Base-by-base conservation (phyloP, 2,888 invertebrate genomes). In the Syrista parreyssii region DNA sequence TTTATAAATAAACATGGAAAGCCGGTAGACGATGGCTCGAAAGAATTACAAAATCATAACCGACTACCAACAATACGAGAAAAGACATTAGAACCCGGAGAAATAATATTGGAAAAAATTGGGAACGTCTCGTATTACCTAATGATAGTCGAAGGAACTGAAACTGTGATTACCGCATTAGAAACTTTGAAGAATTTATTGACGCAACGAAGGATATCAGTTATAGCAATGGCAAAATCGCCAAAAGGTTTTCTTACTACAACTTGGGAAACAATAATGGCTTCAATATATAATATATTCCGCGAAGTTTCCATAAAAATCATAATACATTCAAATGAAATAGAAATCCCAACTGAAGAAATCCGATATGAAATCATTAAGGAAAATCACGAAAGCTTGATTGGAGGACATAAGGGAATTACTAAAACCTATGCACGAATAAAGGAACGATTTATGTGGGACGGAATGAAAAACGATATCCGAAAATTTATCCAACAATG, bases 401-500 rank as follows among this genome's bases (percentile, higher is more conserved):
- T 74, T 30, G 74, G 23, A 12, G 74, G 74, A 32, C 74, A 74
- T 31, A 74, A 74, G 34, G 74, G 74, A 32, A 36, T 74, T 30
- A 74, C 74, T n/a, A 74, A 74, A 35, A 74, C 74, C 23, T 74
- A 34, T 35, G 34, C 31, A 15, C 33, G 74, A 35, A 74, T 74
- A 15, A 12, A 35, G 34, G 35, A 33, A 74, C 12, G 23, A 15
- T 74, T 33, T 35, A 33, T 74, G 31, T 74, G 75, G 75, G 33
- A 31, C 68, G 32, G 23, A 33, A 68, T 75, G 76, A 69, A 71
- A 36, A n/a, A 40, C 30, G 76, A 72, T 23, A 40, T 76, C 30
- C 15, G 23, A 34, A n/a, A 68, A 74, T 73, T 73, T 68, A 76
- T 76, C 23, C 72, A 75, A 34, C 15, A 55, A 68, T 79, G 77